phyloP scores from a whole-genome alignment of 1,140 invertebrate species.

The Drosophila takahashii region DNA sequence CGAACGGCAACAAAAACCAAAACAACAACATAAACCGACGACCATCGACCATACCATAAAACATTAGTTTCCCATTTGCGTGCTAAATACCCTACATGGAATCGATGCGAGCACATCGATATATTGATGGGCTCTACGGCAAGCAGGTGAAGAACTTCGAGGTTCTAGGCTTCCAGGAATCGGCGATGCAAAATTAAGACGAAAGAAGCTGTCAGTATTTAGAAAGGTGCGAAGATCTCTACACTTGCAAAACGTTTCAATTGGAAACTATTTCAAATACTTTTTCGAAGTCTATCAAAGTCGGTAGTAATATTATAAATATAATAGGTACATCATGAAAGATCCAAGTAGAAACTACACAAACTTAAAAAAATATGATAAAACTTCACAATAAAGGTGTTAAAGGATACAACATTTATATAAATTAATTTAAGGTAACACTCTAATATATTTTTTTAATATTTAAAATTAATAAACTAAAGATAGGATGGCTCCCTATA shows the following conservation, averaged over 20 bases:
- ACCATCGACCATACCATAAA: slow-evolving; percentile 73
- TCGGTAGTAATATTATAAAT: no score
- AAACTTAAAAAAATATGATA: no score
- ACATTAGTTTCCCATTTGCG: slow-evolving; percentile 82
- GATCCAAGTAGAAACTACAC: no score
- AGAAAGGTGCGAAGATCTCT: slow-evolving; percentile 26
- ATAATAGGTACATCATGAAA: no score
- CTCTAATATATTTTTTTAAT: no score
- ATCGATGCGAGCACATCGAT: slow-evolving; percentile 39
- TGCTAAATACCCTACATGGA: slow-evolving; percentile 77
- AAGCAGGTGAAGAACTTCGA: slow-evolving; percentile 16
- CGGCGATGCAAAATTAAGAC: slow-evolving; percentile 13
- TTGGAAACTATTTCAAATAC: not conserved
- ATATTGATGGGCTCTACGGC: slow-evolving; percentile 12
- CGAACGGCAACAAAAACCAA: slow-evolving; percentile 44
- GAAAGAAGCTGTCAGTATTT: not conserved
- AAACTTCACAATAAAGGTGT: no score
- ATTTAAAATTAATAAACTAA: no score
- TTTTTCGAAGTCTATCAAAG: no score
- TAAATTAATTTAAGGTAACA: no score
- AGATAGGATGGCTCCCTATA: no score
- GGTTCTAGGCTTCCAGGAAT: slow-evolving; percentile 16
- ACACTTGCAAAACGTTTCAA: slow-evolving; percentile 4
- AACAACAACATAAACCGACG: slow-evolving; percentile 44
- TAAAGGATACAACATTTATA: no score